phyloP scores from a whole-genome alignment of 2,888 invertebrate species.

The Dolichopus griseipennis region DNA sequence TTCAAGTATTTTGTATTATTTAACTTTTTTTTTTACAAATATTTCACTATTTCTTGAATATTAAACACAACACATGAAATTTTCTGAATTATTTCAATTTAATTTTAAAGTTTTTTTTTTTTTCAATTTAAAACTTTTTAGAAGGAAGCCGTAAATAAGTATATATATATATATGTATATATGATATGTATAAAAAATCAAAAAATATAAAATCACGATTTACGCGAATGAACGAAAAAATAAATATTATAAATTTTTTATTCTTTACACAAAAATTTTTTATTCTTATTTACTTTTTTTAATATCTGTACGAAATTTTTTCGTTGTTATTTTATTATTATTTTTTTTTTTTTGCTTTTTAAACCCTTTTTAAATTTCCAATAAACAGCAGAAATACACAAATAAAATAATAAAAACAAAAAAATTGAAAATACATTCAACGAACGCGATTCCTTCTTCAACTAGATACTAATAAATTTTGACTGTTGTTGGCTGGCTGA shows the following conservation, averaged over 20 bases:
- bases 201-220: not conserved
- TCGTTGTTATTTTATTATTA: not conserved
- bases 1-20: too few relatives aligned
- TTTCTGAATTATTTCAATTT: too few relatives aligned
- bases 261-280: not conserved
- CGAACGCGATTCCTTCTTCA: constrained; percentile 3
- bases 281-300: not conserved
- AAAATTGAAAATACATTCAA: not conserved
- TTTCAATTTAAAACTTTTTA: too few relatives aligned
- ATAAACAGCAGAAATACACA: too few relatives aligned
- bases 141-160: constrained; percentile 45
- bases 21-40: too few relatives aligned
- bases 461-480: not conserved
- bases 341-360: not conserved
- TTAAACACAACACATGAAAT: too few relatives aligned
- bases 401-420: not conserved
- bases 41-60: too few relatives aligned
- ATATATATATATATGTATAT: too few relatives aligned
- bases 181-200: not conserved
- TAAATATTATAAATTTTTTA: too few relatives aligned
- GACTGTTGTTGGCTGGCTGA: not conserved
- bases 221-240: not conserved
- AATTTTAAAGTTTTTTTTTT: too few relatives aligned
- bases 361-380: not conserved
- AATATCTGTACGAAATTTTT: not conserved